Conservation (phyloP, 2,113 vertebrate genomes). For the Thryonomys swinderianus region DNA sequence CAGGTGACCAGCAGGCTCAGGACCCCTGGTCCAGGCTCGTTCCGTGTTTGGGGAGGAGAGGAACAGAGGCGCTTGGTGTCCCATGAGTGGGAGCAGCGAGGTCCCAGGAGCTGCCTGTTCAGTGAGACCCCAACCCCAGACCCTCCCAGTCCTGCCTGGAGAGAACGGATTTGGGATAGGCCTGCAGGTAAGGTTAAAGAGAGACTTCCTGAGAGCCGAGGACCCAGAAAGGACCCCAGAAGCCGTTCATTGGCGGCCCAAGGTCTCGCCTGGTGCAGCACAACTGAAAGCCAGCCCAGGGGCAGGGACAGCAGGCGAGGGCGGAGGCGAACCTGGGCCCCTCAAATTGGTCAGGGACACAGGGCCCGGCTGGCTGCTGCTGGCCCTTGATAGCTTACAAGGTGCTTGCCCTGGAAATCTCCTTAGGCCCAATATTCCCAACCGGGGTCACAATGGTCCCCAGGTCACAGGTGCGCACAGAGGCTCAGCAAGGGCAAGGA, state of each 20-base stretch:
- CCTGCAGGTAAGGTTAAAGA: background rate
- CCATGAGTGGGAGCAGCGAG: background rate
- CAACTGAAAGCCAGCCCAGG: background rate
- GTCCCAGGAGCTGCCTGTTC: background rate
- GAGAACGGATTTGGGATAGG: background rate
- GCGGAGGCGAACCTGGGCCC: background rate
- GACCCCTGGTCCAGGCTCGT: background rate
- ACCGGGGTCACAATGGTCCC: accelerated
- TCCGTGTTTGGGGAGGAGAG: background rate
- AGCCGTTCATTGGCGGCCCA: background rate
- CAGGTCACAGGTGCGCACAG: background rate
- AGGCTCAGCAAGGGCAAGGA: background rate
- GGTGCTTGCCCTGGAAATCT: background rate
- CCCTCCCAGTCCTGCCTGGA: background rate
- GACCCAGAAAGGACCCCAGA: background rate
- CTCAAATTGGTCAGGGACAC: background rate
- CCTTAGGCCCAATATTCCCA: background rate
- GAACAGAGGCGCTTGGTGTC: background rate
- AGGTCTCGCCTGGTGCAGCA: background rate
- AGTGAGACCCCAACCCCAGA: background rate
- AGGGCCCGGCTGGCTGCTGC: background rate
- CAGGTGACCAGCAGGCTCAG: background rate
- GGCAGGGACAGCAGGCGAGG: background rate
- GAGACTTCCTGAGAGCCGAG: background rate
- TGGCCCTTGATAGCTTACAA: background rate